These are phyloP conservation scores for Drosophila testacea DNA, from an alignment of 2,888 invertebrate species.

Conservation along the genomic window DNA sequence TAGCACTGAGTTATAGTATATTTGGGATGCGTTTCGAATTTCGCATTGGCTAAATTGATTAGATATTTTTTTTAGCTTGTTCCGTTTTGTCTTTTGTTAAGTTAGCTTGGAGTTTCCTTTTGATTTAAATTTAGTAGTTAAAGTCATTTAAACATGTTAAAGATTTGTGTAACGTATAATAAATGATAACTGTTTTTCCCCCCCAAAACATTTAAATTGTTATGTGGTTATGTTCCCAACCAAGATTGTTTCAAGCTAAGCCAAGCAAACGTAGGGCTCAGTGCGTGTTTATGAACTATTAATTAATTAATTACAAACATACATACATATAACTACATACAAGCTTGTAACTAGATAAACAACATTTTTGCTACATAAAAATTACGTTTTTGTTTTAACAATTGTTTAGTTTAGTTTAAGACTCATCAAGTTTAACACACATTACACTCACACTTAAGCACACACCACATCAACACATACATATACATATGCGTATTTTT, in stretches of 20 bases:
- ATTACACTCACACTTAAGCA: conserved; percentile 30
- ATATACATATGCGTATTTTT: conserved; percentile 61
- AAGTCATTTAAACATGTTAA: conserved; percentile 49
- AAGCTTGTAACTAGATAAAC: conserved; percentile 39
- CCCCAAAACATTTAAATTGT: conserved; percentile 47
- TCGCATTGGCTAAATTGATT: conserved; percentile 56
- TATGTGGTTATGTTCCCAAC: conserved; percentile 29
- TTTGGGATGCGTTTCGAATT: conserved; percentile 47
- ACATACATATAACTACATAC: conserved; percentile 42
- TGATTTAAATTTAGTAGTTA: conserved; percentile 44
- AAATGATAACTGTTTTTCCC: conserved; percentile 41
- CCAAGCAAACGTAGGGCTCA: conserved; percentile 31
- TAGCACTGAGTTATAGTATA: conserved; percentile 70
- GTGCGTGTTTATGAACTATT: conserved; percentile 58
- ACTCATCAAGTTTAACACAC: conserved; percentile 41
- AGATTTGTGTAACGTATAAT: conserved; percentile 45
- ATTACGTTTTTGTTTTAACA: conserved; percentile 56
- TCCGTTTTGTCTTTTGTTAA: conserved; percentile 54
- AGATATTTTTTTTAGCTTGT: conserved; percentile 35
- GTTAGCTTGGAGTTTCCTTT: conserved; percentile 31
- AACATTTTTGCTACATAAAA: conserved; percentile 50
- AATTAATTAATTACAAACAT: conserved; percentile 40
- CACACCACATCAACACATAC: conserved; percentile 34
- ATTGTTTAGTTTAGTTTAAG: conserved; percentile 70
- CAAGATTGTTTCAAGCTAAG: conserved; percentile 36